Evolutionary conservation across 2,797 vertebrate genomes (phyloP).

Genomic region (Vultur gryphus): DNA sequence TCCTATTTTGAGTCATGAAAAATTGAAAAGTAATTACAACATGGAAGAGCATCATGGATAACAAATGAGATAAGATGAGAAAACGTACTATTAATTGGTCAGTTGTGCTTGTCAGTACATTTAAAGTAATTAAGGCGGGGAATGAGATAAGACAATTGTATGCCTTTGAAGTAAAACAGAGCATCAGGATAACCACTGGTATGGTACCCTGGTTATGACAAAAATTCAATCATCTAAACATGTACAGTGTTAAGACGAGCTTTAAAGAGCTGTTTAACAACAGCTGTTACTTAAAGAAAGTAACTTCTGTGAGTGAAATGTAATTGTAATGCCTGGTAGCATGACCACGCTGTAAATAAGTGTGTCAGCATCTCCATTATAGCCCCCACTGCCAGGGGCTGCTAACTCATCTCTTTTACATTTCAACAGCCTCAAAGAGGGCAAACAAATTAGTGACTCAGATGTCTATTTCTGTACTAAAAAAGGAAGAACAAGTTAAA

Average conservation of each 20-base stretch:
- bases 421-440: not conserved
- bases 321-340: not conserved
- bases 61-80: constrained; percentile 64
- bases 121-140: constrained; percentile 64
- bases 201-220: not conserved
- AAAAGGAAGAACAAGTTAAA: not conserved
- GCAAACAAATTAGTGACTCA: constrained; percentile 38
- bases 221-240: not conserved
- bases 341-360: not conserved
- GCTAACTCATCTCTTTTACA: constrained; percentile 4
- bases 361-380: not conserved
- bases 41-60: constrained; percentile 54
- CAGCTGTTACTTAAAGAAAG: not conserved
- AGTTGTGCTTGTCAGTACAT: constrained; percentile 69
- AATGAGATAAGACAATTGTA: constrained; percentile 45
- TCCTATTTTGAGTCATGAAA: constrained; percentile 72
- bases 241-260: fast-evolving
- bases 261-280: not conserved
- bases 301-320: not conserved
- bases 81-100: constrained; percentile 70
- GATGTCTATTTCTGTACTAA: not conserved
- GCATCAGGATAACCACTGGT: not conserved
- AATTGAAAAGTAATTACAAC: constrained; percentile 69
- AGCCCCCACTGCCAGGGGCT: not conserved
- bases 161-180: constrained; percentile 18